Conservation (phyloP, 2,113 vertebrate species). For the Xiphophorus couchianus region DNA sequence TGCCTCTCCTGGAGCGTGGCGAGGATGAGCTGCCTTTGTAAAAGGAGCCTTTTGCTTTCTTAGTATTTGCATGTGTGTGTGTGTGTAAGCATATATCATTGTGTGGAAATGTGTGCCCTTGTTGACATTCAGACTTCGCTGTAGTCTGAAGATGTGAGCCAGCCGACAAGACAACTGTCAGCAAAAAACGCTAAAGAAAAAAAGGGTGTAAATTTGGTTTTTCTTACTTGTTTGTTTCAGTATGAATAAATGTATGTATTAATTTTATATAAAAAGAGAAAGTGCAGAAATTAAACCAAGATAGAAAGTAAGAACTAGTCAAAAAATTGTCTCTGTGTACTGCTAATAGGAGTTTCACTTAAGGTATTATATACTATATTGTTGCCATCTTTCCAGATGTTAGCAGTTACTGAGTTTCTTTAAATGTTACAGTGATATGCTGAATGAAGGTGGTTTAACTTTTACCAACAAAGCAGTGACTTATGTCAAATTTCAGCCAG, state of each 20-base stretch:
- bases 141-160: slow-evolving; percentile 49
- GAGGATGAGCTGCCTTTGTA: slow-evolving; percentile 54
- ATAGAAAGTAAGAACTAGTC: too few species aligned
- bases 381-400: too few species aligned
- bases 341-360: too few species aligned
- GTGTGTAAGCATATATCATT: slow-evolving; percentile 10
- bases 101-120: not conserved
- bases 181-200: slow-evolving; percentile 2
- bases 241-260: not conserved
- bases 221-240: not conserved
- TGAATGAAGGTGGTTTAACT: too few species aligned
- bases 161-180: slow-evolving; percentile 60
- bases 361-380: too few species aligned
- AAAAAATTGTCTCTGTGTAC: too few species aligned
- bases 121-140: slow-evolving; percentile 52
- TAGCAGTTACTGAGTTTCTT: too few species aligned
- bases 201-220: not conserved
- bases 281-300: too few species aligned
- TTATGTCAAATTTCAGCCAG: too few species aligned
- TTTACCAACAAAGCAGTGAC: too few species aligned
- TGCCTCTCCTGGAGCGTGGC: slow-evolving; percentile 51
- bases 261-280: too few species aligned
- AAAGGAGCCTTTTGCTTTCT: slow-evolving; percentile 43
- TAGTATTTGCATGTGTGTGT: slow-evolving; percentile 6
- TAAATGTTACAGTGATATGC: too few species aligned